These are phyloP conservation scores for Lymantria monacha DNA, from an alignment of 2,888 invertebrate genomes.

Conservation along the genomic window DNA sequence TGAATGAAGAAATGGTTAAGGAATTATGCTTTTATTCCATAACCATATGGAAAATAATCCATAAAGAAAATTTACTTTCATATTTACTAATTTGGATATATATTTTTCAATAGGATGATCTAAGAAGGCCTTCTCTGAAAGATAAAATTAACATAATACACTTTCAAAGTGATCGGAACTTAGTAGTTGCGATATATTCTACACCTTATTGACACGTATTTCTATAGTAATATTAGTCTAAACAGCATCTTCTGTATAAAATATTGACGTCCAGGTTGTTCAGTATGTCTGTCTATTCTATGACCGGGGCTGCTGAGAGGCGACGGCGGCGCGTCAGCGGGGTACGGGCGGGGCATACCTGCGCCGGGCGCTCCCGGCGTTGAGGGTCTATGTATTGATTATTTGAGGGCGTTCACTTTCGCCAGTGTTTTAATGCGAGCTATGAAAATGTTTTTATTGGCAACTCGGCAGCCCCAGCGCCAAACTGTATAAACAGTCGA, in stretches of 20 bases:
- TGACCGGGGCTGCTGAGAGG: slow-evolving; percentile 42
- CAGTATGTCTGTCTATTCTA: slow-evolving; percentile 51
- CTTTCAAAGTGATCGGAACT: too few species aligned
- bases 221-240: too few species aligned
- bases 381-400: slow-evolving; percentile 53
- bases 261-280: slow-evolving; percentile 35
- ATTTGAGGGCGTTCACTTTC: slow-evolving; percentile 74
- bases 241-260: slow-evolving; percentile 14
- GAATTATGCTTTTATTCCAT: too few species aligned
- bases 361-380: slow-evolving; percentile 59
- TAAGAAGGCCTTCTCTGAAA: too few species aligned
- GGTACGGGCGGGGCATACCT: slow-evolving; percentile 58
- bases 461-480: slow-evolving; percentile 56
- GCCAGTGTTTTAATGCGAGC: slow-evolving; percentile 78
- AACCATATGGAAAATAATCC: too few species aligned
- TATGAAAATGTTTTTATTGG: slow-evolving; percentile 79
- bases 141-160: too few species aligned
- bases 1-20: too few species aligned
- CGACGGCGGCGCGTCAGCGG: slow-evolving; percentile 39
- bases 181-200: too few species aligned
- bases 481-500: slow-evolving; percentile 59
- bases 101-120: too few species aligned
- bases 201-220: too few species aligned
- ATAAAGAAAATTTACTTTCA: too few species aligned
- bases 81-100: too few species aligned